Conservation (phyloP, 1,140 invertebrate genomes). For the Himalopsyche phryganea region DNA sequence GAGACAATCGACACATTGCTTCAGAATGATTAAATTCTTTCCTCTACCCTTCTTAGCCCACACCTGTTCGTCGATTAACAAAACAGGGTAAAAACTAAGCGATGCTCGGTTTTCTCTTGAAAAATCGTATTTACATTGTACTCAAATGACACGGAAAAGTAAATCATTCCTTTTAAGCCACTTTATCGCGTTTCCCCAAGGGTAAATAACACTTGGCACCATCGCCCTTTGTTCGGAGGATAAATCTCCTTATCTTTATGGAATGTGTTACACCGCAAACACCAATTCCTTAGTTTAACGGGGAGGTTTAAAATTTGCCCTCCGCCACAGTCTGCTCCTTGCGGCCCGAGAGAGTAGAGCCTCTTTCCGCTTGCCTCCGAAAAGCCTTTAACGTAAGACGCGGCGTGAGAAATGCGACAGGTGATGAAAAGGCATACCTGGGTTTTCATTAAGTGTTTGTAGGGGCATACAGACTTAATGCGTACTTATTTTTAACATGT, state of each 20-base stretch:
- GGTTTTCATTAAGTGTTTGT: slow-evolving; percentile 18
- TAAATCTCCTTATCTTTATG: slow-evolving; percentile 29
- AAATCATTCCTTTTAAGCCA: too few species aligned
- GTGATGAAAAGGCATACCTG: slow-evolving; percentile 11
- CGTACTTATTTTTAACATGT: too few species aligned
- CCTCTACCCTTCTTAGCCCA: too few species aligned
- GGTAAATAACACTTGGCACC: slow-evolving; percentile 12
- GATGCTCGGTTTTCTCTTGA: too few species aligned
- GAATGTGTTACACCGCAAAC: slow-evolving; percentile 19
- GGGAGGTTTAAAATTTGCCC: slow-evolving; percentile 2
- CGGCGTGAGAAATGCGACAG: slow-evolving; percentile 17
- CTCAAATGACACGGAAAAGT: too few species aligned
- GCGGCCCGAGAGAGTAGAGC: not conserved
- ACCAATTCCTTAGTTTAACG: slow-evolving; percentile 17
- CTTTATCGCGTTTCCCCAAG: not conserved
- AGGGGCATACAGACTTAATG: not conserved
- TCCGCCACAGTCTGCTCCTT: not conserved
- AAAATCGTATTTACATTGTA: too few species aligned
- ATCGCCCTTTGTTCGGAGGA: slow-evolving; percentile 9
- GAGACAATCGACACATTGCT: too few species aligned
- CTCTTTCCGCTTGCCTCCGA: not conserved
- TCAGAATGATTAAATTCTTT: too few species aligned
- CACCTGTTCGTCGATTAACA: too few species aligned
- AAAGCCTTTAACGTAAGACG: not conserved
- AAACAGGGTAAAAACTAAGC: too few species aligned